Conservation (phyloP, 2,113 vertebrate species). For the Tonatia bakeri region DNA sequence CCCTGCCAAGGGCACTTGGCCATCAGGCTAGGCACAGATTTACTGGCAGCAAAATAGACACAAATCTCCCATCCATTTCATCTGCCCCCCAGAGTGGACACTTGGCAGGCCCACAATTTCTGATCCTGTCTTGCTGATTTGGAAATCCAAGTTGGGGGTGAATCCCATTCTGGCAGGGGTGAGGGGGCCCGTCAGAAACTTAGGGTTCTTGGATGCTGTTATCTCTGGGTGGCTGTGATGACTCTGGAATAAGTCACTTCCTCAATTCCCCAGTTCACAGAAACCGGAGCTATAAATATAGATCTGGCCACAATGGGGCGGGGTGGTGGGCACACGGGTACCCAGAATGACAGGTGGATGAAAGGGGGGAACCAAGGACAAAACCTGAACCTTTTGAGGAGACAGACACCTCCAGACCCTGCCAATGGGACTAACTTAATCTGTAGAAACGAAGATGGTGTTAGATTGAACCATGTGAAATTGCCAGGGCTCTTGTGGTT, state of each 20-base stretch:
- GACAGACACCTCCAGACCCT: background rate
- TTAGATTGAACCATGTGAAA: background rate
- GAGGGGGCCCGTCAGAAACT: background rate
- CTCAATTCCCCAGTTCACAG: background rate
- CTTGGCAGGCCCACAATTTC: background rate
- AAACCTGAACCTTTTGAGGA: background rate
- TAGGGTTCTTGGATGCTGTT: background rate
- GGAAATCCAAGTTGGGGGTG: constrained; percentile 47
- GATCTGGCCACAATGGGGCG: background rate
- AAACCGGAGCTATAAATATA: background rate
- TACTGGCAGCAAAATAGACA: background rate
- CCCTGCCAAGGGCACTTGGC: background rate
- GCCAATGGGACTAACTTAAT: background rate
- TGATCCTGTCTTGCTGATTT: constrained; percentile 64
- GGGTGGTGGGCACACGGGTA: background rate
- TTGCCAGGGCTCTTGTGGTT: background rate
- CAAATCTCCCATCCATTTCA: no score
- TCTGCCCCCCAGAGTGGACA: background rate
- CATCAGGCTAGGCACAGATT: background rate
- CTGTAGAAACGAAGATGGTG: background rate
- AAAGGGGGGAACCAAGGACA: background rate
- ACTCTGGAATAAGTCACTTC: constrained; percentile 47
- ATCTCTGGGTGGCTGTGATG: background rate
- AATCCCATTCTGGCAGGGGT: constrained; percentile 2
- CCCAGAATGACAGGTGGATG: background rate